A percentile compares a stretch with the other conserved stretches of the same genome.
Evolutionary conservation across 2,113 vertebrate species (phyloP).

Genomic region (Petrocephalus microphthalmus): DNA sequence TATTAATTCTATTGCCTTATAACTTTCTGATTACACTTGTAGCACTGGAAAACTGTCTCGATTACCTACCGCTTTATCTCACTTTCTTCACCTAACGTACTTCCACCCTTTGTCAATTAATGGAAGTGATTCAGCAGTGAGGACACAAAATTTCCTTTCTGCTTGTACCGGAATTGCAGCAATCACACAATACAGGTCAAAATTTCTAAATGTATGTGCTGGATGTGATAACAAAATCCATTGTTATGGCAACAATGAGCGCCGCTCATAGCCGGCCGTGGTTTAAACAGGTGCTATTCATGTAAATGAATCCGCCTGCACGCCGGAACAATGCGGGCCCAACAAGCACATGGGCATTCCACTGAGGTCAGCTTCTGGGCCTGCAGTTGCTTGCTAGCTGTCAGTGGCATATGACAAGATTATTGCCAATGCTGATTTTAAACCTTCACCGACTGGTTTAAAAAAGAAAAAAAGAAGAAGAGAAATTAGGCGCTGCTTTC

Average conservation of each 20-base stretch:
- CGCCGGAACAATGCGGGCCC: neutral
- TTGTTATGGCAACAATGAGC: neutral
- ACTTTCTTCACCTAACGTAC: neutral
- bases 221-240: neutral
- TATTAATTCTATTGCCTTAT: neutral
- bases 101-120: neutral
- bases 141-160: neutral
- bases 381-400: slow-evolving; percentile 27
- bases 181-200: neutral
- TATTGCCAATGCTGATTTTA: slow-evolving; percentile 20
- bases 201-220: neutral
- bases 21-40: neutral
- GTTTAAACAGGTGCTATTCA: slow-evolving; percentile 43
- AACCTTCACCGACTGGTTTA: slow-evolving; percentile 18
- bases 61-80: neutral
- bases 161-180: neutral
- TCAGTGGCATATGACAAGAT: slow-evolving; percentile 16
- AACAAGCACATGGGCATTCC: slow-evolving; percentile 48
- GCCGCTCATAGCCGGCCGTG: neutral
- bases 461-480: neutral
- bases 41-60: neutral
- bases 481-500: slow-evolving; percentile 19
- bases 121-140: too few relatives aligned
- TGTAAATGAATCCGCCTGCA: slow-evolving; percentile 26
- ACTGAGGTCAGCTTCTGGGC: slow-evolving; percentile 40